phyloP scores from a whole-genome alignment of 2,797 vertebrate species.

The Artibeus jamaicensis region DNA sequence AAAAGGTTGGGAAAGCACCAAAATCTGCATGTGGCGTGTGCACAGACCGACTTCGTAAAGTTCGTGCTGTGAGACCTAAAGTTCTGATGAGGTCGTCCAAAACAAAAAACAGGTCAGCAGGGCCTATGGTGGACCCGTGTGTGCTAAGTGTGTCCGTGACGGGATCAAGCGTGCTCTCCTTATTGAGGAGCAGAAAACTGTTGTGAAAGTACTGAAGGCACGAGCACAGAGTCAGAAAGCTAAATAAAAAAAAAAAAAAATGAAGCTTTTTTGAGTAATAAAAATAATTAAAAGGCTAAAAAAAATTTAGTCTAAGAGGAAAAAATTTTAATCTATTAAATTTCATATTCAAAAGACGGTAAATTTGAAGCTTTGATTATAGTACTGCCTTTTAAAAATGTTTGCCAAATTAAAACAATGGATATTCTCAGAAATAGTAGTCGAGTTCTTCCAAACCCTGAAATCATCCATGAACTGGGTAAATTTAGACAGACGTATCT shows the following conservation, averaged over 20 bases:
- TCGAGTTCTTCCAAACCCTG: not conserved
- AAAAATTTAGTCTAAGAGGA: not conserved
- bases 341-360: constrained; percentile 12
- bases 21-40: not conserved
- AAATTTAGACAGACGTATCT: not conserved
- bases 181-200: not conserved
- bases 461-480: not conserved
- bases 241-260: not conserved
- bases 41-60: not conserved
- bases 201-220: not conserved
- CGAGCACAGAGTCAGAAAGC: not conserved
- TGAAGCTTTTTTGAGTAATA: not conserved
- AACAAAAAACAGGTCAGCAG: not conserved
- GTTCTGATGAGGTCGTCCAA: not conserved
- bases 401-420: not conserved
- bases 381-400: not conserved
- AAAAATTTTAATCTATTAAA: not conserved
- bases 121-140: not conserved
- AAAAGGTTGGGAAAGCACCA: not conserved
- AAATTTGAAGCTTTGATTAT: not conserved
- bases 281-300: too few species aligned
- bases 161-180: not conserved
- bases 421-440: not conserved
- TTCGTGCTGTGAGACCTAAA: not conserved
- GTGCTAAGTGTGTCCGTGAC: not conserved